Conservation (phyloP, 2,113 vertebrate genomes). For the Scortum barcoo region DNA sequence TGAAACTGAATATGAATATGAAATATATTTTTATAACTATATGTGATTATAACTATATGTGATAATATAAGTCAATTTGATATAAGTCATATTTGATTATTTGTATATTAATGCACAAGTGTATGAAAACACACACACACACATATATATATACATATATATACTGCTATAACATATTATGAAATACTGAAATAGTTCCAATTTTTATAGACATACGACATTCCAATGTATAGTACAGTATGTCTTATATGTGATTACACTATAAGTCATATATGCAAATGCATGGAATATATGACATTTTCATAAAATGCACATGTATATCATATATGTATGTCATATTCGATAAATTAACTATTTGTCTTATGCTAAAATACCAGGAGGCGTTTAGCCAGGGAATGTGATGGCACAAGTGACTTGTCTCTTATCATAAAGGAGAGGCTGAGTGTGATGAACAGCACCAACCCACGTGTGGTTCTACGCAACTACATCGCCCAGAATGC, state of each 20-base stretch:
- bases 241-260: no score
- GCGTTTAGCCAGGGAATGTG: constrained; percentile 85
- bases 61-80: no score
- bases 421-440: constrained; percentile 77
- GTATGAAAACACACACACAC: no score
- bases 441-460: constrained; percentile 86
- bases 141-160: no score
- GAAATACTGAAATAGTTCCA: neutral
- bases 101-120: no score
- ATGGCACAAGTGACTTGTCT: constrained; percentile 32
- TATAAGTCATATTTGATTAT: no score
- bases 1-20: no score
- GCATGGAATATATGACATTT: neutral
- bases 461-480: constrained; percentile 88
- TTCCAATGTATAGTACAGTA: neutral
- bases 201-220: neutral
- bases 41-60: no score
- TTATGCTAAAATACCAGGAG: constrained; percentile 69
- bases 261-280: neutral
- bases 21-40: no score
- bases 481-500: constrained; percentile 95
- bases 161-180: neutral
- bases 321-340: neutral
- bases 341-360: neutral
- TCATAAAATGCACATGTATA: neutral